Evolutionary conservation across 2,888 invertebrate genomes (phyloP), one percentile per base, ranked within the genome.

Genomic region (Hemicrepidius hirtus): DNA sequence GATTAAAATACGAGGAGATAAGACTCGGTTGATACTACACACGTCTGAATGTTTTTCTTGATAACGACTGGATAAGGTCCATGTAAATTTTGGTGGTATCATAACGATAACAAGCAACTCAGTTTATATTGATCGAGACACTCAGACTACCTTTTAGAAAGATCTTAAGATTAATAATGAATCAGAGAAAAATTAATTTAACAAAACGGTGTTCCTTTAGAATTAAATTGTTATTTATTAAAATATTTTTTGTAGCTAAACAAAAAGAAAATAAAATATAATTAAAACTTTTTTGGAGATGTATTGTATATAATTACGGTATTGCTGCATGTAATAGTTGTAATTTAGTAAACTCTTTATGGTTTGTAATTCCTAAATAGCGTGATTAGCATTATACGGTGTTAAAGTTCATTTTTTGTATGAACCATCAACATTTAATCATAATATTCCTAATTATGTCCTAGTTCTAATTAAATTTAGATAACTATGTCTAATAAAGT

Each of bases 41-140:
- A 24, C 2, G 24, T 24, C 24, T 24, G 24, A 24, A 24, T 5
- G 5, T 24, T 24, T 24, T n/a, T n/a, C n/a, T n/a, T 24, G 24
- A 24, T 24, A 24, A 24, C 24, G 5, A n/a, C n/a, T n/a, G n/a
- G 24, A 24, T 24, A 37, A 37, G 13, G 40, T 2, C n/a, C 41
- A n/a, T 13, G 41, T 44, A 13, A 44, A 44, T 44, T 44, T 44
- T 44, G 41, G 13, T 16, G 37, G 37, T 12, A 37, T 37, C 37
- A 37, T 2, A 37, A n/a, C 3, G 41, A 6, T 12, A 16, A 16
- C 13, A 44, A 44, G 16, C 7, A 44, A 44, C 7, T 13, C 41
- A 44, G 6, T 44, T 13, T 13, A 44, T n/a, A n/a, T n/a, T 44
- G 41, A 44, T 44, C 41, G 41, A 13, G 6, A 6, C 41, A 44